A percentile compares a stretch with the other conserved stretches of the same genome.
phyloP scores from a whole-genome alignment of 2,888 invertebrate species.

The Muscina levida region DNA sequence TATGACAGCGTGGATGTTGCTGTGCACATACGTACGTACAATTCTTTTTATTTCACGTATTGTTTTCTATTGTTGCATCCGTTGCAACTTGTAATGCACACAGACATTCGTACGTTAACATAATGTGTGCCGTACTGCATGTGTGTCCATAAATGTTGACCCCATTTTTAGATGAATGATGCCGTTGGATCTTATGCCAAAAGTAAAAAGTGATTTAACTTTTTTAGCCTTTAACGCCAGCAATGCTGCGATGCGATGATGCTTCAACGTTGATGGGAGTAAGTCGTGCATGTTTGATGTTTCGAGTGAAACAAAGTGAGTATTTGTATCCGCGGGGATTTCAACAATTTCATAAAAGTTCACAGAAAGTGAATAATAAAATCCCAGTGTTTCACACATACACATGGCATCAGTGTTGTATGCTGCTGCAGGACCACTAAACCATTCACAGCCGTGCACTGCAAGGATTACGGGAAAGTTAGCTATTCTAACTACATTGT shows the following conservation, averaged over 20 bases:
- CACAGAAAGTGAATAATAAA: constrained; percentile 48
- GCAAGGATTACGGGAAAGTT: not conserved
- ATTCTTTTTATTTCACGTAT: no score
- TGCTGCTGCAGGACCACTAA: constrained; percentile 6
- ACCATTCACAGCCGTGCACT: constrained; percentile 5
- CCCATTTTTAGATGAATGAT: constrained; percentile 45
- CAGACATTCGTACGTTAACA: constrained; percentile 1
- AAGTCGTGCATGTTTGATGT: constrained; percentile 42
- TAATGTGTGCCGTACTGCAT: not conserved
- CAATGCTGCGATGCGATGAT: constrained; percentile 16
- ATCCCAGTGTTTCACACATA: constrained; percentile 43
- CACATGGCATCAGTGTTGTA: not conserved
- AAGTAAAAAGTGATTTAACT: constrained; percentile 48
- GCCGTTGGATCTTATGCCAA: constrained; percentile 39
- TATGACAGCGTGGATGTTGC: no score
- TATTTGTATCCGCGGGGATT: constrained; percentile 60
- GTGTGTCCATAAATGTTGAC: constrained; percentile 47
- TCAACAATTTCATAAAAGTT: constrained; percentile 51
- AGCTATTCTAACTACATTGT: not conserved
- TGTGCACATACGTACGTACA: no score
- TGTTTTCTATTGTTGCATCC: constrained; percentile 36
- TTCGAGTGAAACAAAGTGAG: constrained; percentile 50
- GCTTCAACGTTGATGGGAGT: not conserved
- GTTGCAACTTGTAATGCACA: constrained; percentile 12
- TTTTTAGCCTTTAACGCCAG: constrained; percentile 48